Evolutionary conservation across 92 coral and sea anemone genomes (phyloP), one percentile per base, ranked within the genome.

Genomic region (Chrysogorgia sp.): DNA sequence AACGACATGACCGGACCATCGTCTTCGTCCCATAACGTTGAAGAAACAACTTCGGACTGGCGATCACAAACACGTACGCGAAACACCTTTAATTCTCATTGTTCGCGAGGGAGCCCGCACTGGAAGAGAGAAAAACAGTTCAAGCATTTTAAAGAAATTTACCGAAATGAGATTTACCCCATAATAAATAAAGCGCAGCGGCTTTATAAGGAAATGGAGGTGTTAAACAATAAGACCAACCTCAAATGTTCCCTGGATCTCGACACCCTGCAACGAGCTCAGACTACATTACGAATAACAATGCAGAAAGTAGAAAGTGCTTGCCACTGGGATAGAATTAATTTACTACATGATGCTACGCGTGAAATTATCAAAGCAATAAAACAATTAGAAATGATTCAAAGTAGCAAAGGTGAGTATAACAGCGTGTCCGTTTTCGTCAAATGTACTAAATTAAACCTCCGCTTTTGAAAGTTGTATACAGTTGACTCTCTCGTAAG

Each of bases 101-200:
- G 78, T 63, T 17, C 48, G 14, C 13, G 45, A 53, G 19, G 30
- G 34, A 71, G 78, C 55, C 47, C 80, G 12, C 91, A 90, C 66
- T 87, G 90, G 90, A 70, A 53, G 59, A 76, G 43, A 49, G 85
- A 84, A 58, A 66, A 63, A n/a, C 77, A 71, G 33, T 88, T 87
- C 41, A 66, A 64, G 15, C 19, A 25, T 17, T 90, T 80, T 67
- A 83, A 82, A 65, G 75, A 43, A 50, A 45, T 86, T 15, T 81
- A 83, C 34, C 60, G 17, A 25, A 37, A 17, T 12, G 50, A 64
- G 0, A 67, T 90, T 33, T 70, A 57, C 23, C 70, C 75, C 40
- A 64, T 58, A 13, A 67, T 81, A 21, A 43, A 53, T 40, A 67
- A 72, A 63, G 77, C 65, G 29, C 50, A 52, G 21, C 4, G 45